These are phyloP conservation scores for Camptogramma bilineatum DNA, from an alignment of 2,888 invertebrate species.

Conservation along the genomic window DNA sequence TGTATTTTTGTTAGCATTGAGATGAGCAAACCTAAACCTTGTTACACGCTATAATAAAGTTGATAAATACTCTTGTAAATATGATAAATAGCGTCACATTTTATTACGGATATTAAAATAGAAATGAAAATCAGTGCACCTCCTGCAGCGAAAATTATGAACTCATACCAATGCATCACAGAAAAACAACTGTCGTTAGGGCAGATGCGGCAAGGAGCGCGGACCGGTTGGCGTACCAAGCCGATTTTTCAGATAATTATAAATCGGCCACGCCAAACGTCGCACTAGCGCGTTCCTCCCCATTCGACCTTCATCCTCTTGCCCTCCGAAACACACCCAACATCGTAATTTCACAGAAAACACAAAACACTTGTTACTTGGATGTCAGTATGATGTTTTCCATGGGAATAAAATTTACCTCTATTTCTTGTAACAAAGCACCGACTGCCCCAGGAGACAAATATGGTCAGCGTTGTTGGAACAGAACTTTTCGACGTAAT, in stretches of 20 bases:
- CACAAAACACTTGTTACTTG: slow-evolving; percentile 78
- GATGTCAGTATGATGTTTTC: slow-evolving; percentile 81
- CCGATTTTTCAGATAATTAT: slow-evolving; percentile 73
- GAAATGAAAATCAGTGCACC: slow-evolving; percentile 12
- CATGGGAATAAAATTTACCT: slow-evolving; percentile 80
- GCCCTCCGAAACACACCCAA: slow-evolving; percentile 50
- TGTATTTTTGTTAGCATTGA: neutral
- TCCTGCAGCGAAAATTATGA: slow-evolving; percentile 27
- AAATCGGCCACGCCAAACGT: slow-evolving; percentile 75
- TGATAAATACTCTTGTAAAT: neutral
- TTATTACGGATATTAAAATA: neutral
- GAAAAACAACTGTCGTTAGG: slow-evolving; percentile 54
- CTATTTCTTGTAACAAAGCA: slow-evolving; percentile 84
- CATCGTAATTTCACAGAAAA: slow-evolving; percentile 76
- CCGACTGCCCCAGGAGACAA: slow-evolving; percentile 77
- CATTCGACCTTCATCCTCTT: slow-evolving; percentile 71
- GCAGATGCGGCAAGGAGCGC: slow-evolving; percentile 61
- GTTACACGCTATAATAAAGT: too few species aligned
- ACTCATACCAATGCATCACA: slow-evolving; percentile 39
- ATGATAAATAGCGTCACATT: neutral
- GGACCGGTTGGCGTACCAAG: slow-evolving; percentile 62
- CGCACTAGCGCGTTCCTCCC: slow-evolving; percentile 57
- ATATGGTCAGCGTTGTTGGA: slow-evolving; percentile 78
- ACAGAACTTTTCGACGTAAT: slow-evolving; percentile 72
- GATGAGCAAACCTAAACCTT: neutral